Conservation (phyloP, 2,888 invertebrate species). For the Strigamia maritima region DNA sequence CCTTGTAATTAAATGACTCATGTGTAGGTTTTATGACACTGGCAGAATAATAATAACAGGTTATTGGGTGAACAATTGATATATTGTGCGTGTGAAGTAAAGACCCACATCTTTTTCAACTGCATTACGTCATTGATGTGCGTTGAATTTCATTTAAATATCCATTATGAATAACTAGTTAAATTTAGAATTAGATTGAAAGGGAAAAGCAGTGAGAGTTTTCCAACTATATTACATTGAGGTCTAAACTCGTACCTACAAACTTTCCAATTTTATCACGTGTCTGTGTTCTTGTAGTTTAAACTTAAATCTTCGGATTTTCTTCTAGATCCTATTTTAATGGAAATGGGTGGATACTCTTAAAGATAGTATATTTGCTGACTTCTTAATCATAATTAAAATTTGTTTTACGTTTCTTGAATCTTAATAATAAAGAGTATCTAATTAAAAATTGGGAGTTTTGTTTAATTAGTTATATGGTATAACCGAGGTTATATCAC, state of each 20-base stretch:
- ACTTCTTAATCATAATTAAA: not conserved
- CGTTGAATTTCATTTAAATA: not conserved
- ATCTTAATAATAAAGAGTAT: not conserved
- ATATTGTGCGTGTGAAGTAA: conserved; percentile 6
- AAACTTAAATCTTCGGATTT: conserved; percentile 1
- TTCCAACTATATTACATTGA: no score
- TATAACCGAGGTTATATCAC: no score
- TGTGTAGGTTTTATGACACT: conserved; percentile 6
- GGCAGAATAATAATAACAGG: not conserved
- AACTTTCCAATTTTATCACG: not conserved
- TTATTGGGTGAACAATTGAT: conserved; percentile 10
- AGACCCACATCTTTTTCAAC: not conserved
- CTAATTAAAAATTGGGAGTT: not conserved
- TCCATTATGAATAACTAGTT: not conserved
- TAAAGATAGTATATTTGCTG: not conserved
- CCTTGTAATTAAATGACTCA: conserved; percentile 13
- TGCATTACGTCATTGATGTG: not conserved
- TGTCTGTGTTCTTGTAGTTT: not conserved
- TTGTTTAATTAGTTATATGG: not conserved
- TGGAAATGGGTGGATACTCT: not conserved
- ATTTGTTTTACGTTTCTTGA: not conserved
- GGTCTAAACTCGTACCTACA: not conserved
- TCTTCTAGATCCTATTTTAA: not conserved
- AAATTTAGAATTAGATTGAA: not conserved
- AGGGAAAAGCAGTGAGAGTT: no score